Conservation (phyloP, 2,888 invertebrate species). For the Cheilosia grossa region DNA sequence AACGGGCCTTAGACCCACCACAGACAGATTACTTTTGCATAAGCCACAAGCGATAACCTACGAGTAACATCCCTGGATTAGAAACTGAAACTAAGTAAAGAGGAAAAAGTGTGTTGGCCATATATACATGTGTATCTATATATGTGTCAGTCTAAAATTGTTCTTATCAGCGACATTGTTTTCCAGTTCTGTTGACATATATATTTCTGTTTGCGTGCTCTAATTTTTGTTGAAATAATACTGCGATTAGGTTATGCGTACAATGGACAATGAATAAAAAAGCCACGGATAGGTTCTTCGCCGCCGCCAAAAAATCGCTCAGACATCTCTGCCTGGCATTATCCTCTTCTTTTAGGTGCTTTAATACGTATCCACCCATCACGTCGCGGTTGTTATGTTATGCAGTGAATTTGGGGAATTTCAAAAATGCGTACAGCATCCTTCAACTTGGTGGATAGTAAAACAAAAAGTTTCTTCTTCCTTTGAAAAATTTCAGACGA, state of each 20-base stretch:
- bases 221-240: conserved; percentile 1
- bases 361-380: conserved; percentile 17
- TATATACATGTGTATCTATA: no score
- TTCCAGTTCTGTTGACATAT: conserved; percentile 42
- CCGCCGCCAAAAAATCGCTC: background rate
- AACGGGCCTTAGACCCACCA: conserved; percentile 27
- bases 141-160: conserved; percentile 11
- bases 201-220: conserved; percentile 15
- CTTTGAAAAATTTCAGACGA: conserved; percentile 34
- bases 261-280: background rate
- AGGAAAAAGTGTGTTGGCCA: background rate
- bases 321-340: background rate
- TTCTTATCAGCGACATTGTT: conserved; percentile 46
- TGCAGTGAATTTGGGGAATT: conserved; percentile 60
- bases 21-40: conserved; percentile 22
- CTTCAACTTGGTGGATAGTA: conserved; percentile 58
- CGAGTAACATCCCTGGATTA: background rate
- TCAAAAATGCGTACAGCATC: conserved; percentile 55
- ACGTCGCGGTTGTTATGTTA: conserved; percentile 46
- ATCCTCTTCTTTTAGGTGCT: conserved; percentile 3
- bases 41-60: conserved; percentile 23
- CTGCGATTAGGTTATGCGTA: conserved; percentile 6
- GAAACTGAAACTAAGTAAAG: background rate
- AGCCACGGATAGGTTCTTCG: conserved; percentile 10
- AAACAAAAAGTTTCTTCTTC: conserved; percentile 5